Evolutionary conservation across 2,797 vertebrate genomes (phyloP), one percentile per base, ranked within the genome.

Genomic region (Caiman crocodilus): DNA sequence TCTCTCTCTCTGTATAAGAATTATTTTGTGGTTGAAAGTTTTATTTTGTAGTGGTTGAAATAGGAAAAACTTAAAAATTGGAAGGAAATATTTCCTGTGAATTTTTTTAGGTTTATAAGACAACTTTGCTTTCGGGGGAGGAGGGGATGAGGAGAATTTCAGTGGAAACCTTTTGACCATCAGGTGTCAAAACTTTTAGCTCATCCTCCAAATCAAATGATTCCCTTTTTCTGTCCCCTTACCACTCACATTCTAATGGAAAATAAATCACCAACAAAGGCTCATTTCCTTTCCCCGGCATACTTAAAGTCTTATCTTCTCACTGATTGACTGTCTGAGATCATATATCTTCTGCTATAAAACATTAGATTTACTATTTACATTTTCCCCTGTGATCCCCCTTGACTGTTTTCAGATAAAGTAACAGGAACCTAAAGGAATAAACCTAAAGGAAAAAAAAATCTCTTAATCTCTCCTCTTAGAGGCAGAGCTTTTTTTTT

Each of bases 191-290:
- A 10, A 35, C n/a, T 91, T 84, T 84, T 86, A 8, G 9, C 61
- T 93, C 78, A 79, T 25, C 3, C 61, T 94, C 30, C 25, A 56
- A 28, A 42, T 65, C 21, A 65, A 32, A 82, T 81, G 0, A 35
- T 75, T 84, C 8, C 0, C 3, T 58, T 92, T 89, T 93, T 58
- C 69, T 65, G 56, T 76, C 56, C 13, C 58, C 16, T 50, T 14
- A 65, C 64, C 73, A 84, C 30, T 57, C 4, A 1, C 58, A 15
- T 7, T 87, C 21, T 86, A 93, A 91, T n/a, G 30, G 75, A 77
- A 95, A 90, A 93, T 85, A 87, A 93, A 88, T 94, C 77, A 92
- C 88, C 77, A 64, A 74, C n/a, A 32, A 25, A 73, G 32, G 84
- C 15, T 90, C 30, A 81, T 89, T 78, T 92, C 87, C 88, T 2